phyloP scores from a whole-genome alignment of 2,888 invertebrate genomes.

The Andrena bicolor region DNA sequence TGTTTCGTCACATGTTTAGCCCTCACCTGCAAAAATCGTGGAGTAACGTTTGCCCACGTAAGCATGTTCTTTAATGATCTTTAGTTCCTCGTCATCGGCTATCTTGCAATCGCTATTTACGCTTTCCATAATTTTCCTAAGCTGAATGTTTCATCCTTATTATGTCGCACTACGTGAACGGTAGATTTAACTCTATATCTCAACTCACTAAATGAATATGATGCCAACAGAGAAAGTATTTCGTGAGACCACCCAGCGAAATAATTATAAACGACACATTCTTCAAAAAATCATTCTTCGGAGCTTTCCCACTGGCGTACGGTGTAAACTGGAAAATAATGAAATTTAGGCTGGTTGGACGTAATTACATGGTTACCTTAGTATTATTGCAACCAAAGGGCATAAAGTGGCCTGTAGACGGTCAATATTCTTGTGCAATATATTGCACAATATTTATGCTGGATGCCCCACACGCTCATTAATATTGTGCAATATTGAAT shows the following conservation, averaged over 20 bases:
- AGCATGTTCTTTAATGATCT: neutral
- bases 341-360: neutral
- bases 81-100: neutral
- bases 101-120: neutral
- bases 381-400: neutral
- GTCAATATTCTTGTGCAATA: too few relatives aligned
- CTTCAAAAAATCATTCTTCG: neutral
- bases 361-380: neutral
- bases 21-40: neutral
- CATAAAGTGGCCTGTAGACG: too few relatives aligned
- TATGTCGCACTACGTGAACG: neutral
- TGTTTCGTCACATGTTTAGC: neutral
- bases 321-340: neutral
- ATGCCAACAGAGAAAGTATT: neutral
- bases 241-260: fast-evolving
- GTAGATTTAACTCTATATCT: neutral
- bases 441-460: too few relatives aligned
- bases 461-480: too few relatives aligned
- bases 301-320: neutral
- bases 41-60: neutral
- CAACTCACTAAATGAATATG: neutral
- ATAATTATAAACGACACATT: neutral
- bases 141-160: neutral
- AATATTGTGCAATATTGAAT: too few relatives aligned
- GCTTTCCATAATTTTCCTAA: neutral